Base-by-base conservation (phyloP, 2,113 vertebrate species). In the Craseonycteris thonglongyai region DNA sequence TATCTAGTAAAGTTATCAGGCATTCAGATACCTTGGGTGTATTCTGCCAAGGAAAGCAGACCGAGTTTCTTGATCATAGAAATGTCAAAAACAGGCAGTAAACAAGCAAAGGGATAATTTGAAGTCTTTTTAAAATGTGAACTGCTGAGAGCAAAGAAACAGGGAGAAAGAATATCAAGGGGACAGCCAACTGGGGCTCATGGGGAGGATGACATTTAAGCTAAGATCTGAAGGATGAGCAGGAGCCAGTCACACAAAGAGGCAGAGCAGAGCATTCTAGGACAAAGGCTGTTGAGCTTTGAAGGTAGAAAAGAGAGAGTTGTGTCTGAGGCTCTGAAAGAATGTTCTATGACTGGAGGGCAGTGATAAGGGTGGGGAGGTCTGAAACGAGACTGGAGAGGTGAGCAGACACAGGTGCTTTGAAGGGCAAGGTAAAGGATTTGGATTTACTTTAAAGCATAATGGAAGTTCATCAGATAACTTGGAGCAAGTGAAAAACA, bases 351-450 rank as follows among this genome's bases (percentile, higher is more conserved):
- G 71, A 72, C 95, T 95, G 80, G 19, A 90, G 75, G 66, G 54
- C 81, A 95, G 95, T 95, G 95, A 93, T 95, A 92, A 92, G 74
- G 51, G 56, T 35, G 13, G 72, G 33, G 40, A 59, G 12, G 82
- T 47, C 86, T n/a, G 38, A 88, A 45, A 49, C 26, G 49, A 72
- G 35, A 40, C 33, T 28, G 49, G 2, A 63, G 15, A 92, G 59
- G 66, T 40, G 69, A 90, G 40, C 13, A 75, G 72, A 76, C 7
- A 26, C 16, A 49, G 74, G 82, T 19, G 63, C 66, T 28, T 59
- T 78, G 56, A 79, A 95, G 76, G 59, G 42, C 68, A 81, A 63
- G 1, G 4, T 42, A 38, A 86, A 69, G 82, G 76, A 22, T 90
- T 51, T 76, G 54, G 28, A 90, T 93, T 90, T 80, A 71, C 66